Evolutionary conservation across 1,140 invertebrate species (phyloP).

Genomic region (Drosophila tani): DNA sequence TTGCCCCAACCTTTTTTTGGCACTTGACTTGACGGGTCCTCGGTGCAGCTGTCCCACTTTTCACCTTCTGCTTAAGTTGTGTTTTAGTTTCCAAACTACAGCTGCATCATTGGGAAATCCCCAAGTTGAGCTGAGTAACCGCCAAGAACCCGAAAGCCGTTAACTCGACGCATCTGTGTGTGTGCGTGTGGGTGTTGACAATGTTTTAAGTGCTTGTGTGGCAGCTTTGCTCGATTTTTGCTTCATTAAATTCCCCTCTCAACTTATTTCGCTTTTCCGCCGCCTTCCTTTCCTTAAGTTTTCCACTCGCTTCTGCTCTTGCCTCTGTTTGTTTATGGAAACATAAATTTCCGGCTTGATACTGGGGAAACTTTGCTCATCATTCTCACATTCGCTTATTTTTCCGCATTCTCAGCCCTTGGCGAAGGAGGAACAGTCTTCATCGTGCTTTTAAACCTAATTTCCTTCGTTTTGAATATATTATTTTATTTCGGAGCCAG

Average conservation of each 20-base stretch:
- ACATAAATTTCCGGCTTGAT: constrained; percentile 56
- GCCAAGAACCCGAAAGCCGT: constrained; percentile 56
- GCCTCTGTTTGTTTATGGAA: constrained; percentile 44
- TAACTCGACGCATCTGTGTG: constrained; percentile 40
- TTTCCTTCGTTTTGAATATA: constrained; percentile 21
- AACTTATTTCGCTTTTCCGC: constrained; percentile 11
- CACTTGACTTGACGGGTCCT: constrained; percentile 39
- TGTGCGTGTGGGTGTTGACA: constrained; percentile 56
- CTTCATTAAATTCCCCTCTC: constrained; percentile 45
- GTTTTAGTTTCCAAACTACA: constrained; percentile 38
- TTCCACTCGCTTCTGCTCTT: not conserved
- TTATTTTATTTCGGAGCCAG: constrained; percentile 25
- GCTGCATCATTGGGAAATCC: constrained; percentile 11
- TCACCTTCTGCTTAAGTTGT: constrained; percentile 36
- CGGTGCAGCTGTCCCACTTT: constrained; percentile 4
- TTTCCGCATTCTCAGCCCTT: constrained; percentile 10
- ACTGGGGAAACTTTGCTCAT: constrained; percentile 40
- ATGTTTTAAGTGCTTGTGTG: constrained; percentile 58
- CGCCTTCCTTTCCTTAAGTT: constrained; percentile 6
- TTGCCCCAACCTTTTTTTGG: constrained; percentile 21
- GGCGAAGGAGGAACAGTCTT: not conserved
- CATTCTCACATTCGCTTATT: constrained; percentile 37
- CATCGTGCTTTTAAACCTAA: not conserved
- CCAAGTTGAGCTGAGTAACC: constrained; percentile 28
- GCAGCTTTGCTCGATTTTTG: constrained; percentile 32